A percentile compares a stretch with the other conserved stretches of the same genome.
Evolutionary conservation across 2,113 vertebrate genomes (phyloP).

Genomic region (Scortum barcoo): DNA sequence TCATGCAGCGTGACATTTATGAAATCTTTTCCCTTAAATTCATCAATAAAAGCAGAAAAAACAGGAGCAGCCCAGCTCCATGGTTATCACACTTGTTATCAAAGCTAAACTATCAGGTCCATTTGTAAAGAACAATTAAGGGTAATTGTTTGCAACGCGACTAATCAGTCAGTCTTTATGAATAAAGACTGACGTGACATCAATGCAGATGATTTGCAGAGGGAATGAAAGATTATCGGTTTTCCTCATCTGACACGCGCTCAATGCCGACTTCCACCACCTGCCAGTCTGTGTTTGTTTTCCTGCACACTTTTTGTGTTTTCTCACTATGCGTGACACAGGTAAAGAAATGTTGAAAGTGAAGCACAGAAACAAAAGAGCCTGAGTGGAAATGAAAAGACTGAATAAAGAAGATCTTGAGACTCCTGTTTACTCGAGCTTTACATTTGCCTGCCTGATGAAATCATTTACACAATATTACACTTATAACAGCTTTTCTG

Average conservation of each 20-base stretch:
- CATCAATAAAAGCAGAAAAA: not conserved
- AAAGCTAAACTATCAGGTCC: not conserved
- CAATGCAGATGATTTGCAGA: conserved; percentile 21
- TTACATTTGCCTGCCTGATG: no score
- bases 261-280: conserved; percentile 5
- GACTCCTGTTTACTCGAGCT: no score
- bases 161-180: conserved; percentile 2
- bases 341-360: not conserved
- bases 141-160: not conserved
- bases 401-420: no score
- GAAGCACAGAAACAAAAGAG: no score
- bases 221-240: conserved; percentile 1
- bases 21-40: not conserved
- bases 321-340: not conserved
- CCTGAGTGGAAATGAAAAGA: not conserved
- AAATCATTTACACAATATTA: no score
- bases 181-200: not conserved
- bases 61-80: not conserved
- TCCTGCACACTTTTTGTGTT: not conserved
- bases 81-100: not conserved
- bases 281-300: conserved; percentile 8
- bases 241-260: not conserved
- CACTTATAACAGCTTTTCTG: no score
- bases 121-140: not conserved
- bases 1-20: not conserved